Evolutionary conservation across 2,888 invertebrate genomes (phyloP).

Genomic region (Erebia aethiops): DNA sequence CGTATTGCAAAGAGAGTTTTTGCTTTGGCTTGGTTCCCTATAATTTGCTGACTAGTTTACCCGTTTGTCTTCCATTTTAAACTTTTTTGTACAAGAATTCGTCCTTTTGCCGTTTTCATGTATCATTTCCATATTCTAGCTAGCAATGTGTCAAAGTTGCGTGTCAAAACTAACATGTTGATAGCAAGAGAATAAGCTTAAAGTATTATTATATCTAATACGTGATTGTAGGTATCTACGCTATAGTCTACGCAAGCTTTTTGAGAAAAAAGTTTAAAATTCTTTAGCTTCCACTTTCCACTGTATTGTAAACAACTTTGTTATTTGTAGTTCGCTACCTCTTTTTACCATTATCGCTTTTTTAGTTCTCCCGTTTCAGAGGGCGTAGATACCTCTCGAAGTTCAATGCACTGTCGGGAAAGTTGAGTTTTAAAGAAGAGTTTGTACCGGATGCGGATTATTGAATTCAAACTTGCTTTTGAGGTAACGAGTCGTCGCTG

Average conservation of each 20-base stretch:
- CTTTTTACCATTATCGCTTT: neutral
- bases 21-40: too few species aligned
- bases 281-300: neutral
- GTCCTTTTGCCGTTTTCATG: too few species aligned
- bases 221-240: too few species aligned
- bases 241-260: too few species aligned
- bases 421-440: slow-evolving; percentile 24
- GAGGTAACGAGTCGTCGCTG: slow-evolving; percentile 3
- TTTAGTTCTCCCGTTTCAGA: slow-evolving; percentile 1
- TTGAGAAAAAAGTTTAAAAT: neutral
- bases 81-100: too few species aligned
- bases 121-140: too few species aligned
- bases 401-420: slow-evolving; percentile 29
- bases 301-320: neutral
- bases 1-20: too few species aligned
- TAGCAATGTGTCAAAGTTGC: too few species aligned
- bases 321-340: neutral
- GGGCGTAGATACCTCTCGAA: slow-evolving; percentile 11
- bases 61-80: too few species aligned
- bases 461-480: slow-evolving; percentile 25
- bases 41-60: too few species aligned
- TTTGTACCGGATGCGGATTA: slow-evolving; percentile 26
- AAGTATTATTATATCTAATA: too few species aligned
- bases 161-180: neutral
- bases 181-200: neutral